phyloP scores from a whole-genome alignment of 2,113 vertebrate species.

The Chunga burmeisteri region DNA sequence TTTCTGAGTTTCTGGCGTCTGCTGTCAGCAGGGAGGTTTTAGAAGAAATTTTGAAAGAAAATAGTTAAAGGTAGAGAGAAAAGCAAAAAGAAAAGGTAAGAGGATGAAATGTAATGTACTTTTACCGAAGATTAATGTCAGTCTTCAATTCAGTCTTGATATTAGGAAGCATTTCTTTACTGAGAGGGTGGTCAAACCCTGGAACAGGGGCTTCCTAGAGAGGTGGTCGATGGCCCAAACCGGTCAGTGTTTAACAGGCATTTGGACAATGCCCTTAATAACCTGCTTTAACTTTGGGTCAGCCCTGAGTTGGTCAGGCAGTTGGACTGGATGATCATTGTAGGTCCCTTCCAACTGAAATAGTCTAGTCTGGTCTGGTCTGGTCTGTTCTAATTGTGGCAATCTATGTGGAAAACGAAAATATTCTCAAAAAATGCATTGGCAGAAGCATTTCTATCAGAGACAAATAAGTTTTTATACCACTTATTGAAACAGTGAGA shows the following conservation, averaged over 20 bases:
- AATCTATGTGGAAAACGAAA: not conserved
- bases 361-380: not conserved
- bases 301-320: not conserved
- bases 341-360: not conserved
- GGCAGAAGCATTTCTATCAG: not conserved
- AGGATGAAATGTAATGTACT: not conserved
- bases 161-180: not conserved
- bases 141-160: not conserved
- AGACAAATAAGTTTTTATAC: not conserved
- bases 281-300: not conserved
- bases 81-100: not conserved
- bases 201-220: not conserved
- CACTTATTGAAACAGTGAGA: not conserved
- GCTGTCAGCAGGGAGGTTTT: not conserved
- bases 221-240: not conserved
- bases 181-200: not conserved
- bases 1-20: not conserved
- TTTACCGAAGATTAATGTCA: not conserved
- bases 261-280: not conserved
- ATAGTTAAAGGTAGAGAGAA: not conserved
- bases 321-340: too few species aligned
- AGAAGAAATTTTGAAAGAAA: not conserved
- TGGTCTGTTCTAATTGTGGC: rapidly evolving
- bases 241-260: not conserved
- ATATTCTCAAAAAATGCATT: not conserved